These are phyloP conservation scores for Brachionus rotundiformis DNA, from an alignment of 1,140 invertebrate species.

Conservation along the genomic window DNA sequence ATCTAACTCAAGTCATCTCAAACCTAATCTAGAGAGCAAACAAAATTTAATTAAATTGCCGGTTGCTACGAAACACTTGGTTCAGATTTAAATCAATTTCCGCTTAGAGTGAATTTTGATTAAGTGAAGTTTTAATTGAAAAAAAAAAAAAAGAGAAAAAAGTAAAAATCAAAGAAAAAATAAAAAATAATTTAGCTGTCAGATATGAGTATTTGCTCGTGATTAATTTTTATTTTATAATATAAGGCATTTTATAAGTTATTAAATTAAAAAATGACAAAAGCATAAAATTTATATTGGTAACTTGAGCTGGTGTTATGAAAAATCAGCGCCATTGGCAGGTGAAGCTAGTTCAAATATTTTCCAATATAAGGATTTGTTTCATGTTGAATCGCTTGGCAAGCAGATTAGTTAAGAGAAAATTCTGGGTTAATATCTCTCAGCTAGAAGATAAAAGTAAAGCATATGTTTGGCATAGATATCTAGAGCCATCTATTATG, in stretches of 20 bases:
- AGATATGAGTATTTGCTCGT: not conserved
- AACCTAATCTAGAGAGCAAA: not conserved
- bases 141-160: not conserved
- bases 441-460: conserved; percentile 5
- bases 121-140: not conserved
- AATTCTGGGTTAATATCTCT: not conserved
- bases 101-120: not conserved
- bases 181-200: no score
- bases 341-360: not conserved
- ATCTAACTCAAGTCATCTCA: not conserved
- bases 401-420: conserved; percentile 1
- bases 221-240: not conserved
- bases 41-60: not conserved
- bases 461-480: not conserved
- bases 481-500: not conserved
- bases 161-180: no score
- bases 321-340: not conserved
- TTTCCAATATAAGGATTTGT: not conserved
- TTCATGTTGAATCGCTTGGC: not conserved
- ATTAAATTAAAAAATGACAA: no score
- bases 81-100: not conserved
- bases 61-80: conserved; percentile 3
- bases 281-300: no score
- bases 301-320: no score
- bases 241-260: not conserved